Evolutionary conservation across 2,888 invertebrate species (phyloP).

Genomic region (Thymelicus acteon): DNA sequence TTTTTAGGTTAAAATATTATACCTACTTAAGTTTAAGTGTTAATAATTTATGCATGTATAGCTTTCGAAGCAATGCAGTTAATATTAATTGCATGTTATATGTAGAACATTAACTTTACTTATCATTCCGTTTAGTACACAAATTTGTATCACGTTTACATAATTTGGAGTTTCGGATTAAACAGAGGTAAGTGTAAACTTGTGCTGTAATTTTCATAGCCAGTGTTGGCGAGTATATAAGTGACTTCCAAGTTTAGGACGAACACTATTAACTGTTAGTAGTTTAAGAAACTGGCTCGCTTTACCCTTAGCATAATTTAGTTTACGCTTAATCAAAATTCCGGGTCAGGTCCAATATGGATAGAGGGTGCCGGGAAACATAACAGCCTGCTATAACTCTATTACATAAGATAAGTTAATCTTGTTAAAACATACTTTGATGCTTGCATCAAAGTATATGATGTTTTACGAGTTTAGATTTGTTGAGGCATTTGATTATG

Average conservation of each 20-base stretch:
- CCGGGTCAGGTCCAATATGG: conserved; percentile 70
- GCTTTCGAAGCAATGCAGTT: too few species aligned
- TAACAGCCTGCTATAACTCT: conserved; percentile 52
- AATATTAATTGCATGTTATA: too few species aligned
- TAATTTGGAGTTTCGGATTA: conserved; percentile 58
- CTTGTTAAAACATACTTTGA: conserved; percentile 38
- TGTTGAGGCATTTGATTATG: too few species aligned
- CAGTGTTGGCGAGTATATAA: conserved; percentile 53
- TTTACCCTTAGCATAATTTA: conserved; percentile 74
- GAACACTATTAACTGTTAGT: conserved; percentile 54
- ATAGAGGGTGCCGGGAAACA: conserved; percentile 56
- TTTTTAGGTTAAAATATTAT: too few species aligned
- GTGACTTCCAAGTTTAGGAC: conserved; percentile 10
- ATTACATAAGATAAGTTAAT: conserved; percentile 35
- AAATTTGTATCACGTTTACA: conserved; percentile 69
- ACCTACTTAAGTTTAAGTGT: too few species aligned
- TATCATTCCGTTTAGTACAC: conserved; percentile 40
- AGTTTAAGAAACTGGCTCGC: conserved; percentile 77
- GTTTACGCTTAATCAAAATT: conserved; percentile 79
- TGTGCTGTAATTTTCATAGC: conserved; percentile 51
- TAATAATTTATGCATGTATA: too few species aligned
- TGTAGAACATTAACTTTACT: too few species aligned
- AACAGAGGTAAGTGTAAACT: conserved; percentile 60
- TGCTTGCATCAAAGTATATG: too few species aligned
- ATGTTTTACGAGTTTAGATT: too few species aligned